These are phyloP conservation scores for Struthidea cinerea DNA, from an alignment of 2,113 vertebrate species.

Conservation along the genomic window DNA sequence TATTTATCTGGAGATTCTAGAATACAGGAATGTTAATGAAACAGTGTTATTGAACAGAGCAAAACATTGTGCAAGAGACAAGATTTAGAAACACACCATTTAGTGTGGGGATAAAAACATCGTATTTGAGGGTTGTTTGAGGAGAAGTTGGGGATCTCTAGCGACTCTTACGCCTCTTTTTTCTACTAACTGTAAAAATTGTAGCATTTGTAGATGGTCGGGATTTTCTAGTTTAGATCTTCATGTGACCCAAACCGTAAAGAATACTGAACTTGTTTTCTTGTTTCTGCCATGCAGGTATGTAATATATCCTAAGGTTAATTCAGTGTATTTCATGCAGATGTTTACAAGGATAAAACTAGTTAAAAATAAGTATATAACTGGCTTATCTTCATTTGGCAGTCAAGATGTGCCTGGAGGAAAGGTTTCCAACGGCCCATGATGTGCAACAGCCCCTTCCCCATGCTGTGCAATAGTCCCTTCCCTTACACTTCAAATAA, in stretches of 20 bases:
- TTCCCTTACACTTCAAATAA: not conserved
- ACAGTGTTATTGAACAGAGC: not conserved
- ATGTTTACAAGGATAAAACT: not conserved
- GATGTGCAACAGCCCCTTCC: not conserved
- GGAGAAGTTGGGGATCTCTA: not conserved
- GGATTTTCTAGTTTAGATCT: not conserved
- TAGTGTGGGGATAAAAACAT: not conserved
- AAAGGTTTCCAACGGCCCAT: not conserved
- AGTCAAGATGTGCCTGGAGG: not conserved
- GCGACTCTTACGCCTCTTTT: not conserved
- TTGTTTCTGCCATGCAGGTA: not conserved
- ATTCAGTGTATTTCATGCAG: not conserved
- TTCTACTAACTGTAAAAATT: not conserved
- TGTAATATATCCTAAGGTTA: not conserved
- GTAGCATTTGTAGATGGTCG: not conserved
- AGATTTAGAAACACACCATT: not conserved
- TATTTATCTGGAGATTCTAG: not conserved
- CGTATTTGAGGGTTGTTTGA: fast-evolving
- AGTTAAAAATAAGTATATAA: not conserved
- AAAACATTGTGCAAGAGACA: not conserved
- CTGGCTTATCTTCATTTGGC: not conserved
- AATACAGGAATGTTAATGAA: not conserved
- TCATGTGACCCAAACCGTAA: not conserved
- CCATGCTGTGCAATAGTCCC: not conserved
- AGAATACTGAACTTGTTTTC: not conserved